Evolutionary conservation across 2,113 vertebrate genomes (phyloP), one percentile per base, ranked within the genome.

Genomic region (Gnathonemus longibarbis): DNA sequence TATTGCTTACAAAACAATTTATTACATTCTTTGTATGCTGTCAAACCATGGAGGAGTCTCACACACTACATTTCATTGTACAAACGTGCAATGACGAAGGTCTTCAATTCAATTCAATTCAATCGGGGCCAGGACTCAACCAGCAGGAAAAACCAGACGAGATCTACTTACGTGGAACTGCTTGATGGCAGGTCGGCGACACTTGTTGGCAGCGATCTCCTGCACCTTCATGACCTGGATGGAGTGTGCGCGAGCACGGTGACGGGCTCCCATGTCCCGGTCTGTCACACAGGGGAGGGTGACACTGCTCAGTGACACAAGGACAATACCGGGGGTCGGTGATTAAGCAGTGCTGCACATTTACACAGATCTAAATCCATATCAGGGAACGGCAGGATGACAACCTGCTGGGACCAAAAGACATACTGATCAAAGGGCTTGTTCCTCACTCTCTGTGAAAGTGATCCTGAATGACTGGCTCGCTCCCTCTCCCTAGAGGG

Each of bases 201-300:
- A 99, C 92, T 99, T 99, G 96, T 96, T 98, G 86, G 98, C 98
- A 0, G 97, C 93, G 0, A 99, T 99, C 85, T 98, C 96, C 92
- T 99, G 97, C 4, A 99, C 98, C 92, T 99, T 99, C 98, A 99
- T 99, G 93, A 99, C 98, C 95, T 99, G 98, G 94, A 99, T 99
- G 10, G 98, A 96, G 91, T 99, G 98, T 88, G 98, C 98, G 0
- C 97, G 97, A 66, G 98, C 98, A 0, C 98, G 97, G 84, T 99
- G 98, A 88, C 98, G 96, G 91, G 98, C 98, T 7, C 98, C 98
- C 98, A 99, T 99, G 48, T 99, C 98, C 0, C 98, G 97, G 91
- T 99, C 98, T 99, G 92, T 0, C 90, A 45, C 6, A 42, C 17
- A n/a, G 0, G 13, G 17, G 5, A 42, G 19, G 35, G 56, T 19